phyloP scores from a whole-genome alignment of 92 coral and sea anemone species.

The Isaurus tuberculatus region DNA sequence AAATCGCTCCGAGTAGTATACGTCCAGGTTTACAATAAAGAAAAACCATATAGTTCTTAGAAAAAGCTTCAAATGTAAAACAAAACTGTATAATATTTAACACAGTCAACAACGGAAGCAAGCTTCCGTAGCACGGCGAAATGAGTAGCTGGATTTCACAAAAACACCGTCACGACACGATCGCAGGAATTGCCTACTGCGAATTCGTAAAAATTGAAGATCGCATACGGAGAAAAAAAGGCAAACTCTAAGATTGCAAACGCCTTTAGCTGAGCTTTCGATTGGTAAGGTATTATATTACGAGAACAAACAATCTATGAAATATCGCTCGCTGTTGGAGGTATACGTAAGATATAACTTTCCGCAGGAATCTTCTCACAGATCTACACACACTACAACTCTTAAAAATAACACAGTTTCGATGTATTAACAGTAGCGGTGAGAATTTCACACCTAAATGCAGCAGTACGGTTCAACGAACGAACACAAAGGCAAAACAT shows the following conservation, averaged over 20 bases:
- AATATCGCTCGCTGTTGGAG: slow-evolving; percentile 8
- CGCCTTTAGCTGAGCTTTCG: not conserved
- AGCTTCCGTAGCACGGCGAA: not conserved
- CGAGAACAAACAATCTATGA: slow-evolving; percentile 18
- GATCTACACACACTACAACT: not conserved
- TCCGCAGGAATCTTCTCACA: not conserved
- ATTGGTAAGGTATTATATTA: slow-evolving; percentile 3
- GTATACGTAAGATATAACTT: not conserved
- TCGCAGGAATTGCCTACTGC: not conserved
- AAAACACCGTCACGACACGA: not conserved
- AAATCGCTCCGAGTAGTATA: not conserved
- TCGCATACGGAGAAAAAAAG: not conserved
- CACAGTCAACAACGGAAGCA: not conserved
- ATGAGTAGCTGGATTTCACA: slow-evolving; percentile 11
- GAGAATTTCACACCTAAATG: slow-evolving; percentile 1
- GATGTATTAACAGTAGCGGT: not conserved
- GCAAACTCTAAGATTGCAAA: not conserved
- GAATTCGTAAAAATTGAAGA: not conserved
- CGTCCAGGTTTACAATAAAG: not conserved
- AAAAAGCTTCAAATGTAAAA: not conserved
- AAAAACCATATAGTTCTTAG: not conserved
- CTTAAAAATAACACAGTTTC: too few species aligned
- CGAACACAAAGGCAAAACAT: not conserved
- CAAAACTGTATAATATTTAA: not conserved
- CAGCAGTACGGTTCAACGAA: not conserved